Conservation (phyloP, 2,888 invertebrate species). For the Amaurobius ferox region DNA sequence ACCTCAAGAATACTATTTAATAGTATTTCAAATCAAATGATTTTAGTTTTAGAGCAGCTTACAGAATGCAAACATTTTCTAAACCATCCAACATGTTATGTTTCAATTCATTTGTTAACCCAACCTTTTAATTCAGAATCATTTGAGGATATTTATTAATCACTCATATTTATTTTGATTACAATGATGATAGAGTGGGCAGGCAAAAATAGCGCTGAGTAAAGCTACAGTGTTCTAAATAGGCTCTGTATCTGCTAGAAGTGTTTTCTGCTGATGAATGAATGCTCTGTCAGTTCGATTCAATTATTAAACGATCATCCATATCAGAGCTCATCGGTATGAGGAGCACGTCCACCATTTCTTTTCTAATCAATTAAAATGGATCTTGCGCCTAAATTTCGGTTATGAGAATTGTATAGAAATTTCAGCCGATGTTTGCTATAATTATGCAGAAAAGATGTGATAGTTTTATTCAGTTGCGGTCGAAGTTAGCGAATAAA, state of each 20-base stretch:
- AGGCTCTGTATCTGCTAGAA: not conserved
- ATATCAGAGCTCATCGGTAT: not conserved
- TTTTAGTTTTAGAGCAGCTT: no score
- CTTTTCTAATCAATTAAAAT: conserved; percentile 12
- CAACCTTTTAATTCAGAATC: not conserved
- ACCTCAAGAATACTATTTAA: no score
- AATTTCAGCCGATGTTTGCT: conserved; percentile 5
- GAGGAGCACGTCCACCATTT: not conserved
- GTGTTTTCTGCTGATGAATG: conserved; percentile 2
- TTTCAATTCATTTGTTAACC: not conserved
- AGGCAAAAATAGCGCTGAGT: not conserved
- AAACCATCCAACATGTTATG: no score
- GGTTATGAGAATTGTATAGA: not conserved
- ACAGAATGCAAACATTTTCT: no score
- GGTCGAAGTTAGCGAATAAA: no score
- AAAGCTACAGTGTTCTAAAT: not conserved
- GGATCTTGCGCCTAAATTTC: conserved; percentile 5
- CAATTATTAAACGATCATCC: conserved; percentile 14
- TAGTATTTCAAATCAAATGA: no score
- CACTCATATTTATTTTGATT: conserved; percentile 7
- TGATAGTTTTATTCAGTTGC: not conserved
- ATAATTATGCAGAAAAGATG: not conserved
- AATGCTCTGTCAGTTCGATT: conserved; percentile 12
- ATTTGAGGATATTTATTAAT: conserved; percentile 10
- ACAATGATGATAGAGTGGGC: conserved; percentile 13